Evolutionary conservation across 2,888 invertebrate species (phyloP), one percentile per base, ranked within the genome.

Genomic region (Zygaena filipendulae): DNA sequence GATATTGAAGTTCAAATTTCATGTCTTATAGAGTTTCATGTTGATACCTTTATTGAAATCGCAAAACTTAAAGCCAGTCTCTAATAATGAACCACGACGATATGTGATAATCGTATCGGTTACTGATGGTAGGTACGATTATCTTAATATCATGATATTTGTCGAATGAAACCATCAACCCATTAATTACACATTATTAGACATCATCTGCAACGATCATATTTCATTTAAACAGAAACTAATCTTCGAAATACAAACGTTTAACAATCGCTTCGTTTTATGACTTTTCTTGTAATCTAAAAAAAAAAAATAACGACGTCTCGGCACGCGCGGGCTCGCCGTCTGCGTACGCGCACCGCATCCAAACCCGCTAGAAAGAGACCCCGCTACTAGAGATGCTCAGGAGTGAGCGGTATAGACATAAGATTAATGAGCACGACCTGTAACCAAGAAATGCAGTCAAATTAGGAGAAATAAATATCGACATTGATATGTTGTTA

Each of bases 391-490:
- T 12, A n/a, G 7, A 5, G 4, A 9, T 4, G 1, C n/a, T 5
- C 7, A 13, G 2, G 51, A 20, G 12, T 10, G 45, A 74, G 30
- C 12, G 48, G 42, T 62, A 60, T 32, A 38, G 44, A 11, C 37
- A 36, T 60, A 59, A 59, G 62, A 71, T 67, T 59, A 59, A 72
- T 62, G 67, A 50, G 46, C 55, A 58, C 69, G 62, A 55, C 64
- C 47, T 39, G 41, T 47, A 62, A 57, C 49, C 51, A 51, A 69
- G 70, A 72, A 70, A 74, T 70, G 63, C 60, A 69, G 63, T 71
- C 67, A 71, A 75, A 74, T 77, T 74, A 70, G 63, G 52, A 66
- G 67, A 68, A 69, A 66, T 69, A 69, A 70, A 69, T 64, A 69
- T 64, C 44, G 52, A 47, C 42, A 47, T 43, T 49, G 49, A 59